Conservation (phyloP, 2,113 vertebrate species). For the Lathamus discolor region DNA sequence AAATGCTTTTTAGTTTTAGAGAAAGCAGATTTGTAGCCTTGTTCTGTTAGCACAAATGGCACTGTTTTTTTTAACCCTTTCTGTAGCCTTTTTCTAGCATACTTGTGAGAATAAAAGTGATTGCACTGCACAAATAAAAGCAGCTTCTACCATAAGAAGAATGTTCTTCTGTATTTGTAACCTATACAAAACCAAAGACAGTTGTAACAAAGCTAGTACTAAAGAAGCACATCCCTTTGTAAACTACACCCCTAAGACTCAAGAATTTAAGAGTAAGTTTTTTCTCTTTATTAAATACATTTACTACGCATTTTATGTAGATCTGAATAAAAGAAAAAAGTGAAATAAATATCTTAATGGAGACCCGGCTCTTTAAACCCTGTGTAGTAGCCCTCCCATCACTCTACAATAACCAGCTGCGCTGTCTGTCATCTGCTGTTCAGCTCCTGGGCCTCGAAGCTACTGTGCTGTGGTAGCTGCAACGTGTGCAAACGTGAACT, state of each 20-base stretch:
- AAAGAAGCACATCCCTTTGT: not conserved
- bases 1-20: not conserved
- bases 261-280: not conserved
- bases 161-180: not conserved
- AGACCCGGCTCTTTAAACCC: not conserved
- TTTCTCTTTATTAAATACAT: not conserved
- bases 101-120: not conserved
- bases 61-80: not conserved
- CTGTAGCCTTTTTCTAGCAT: not conserved
- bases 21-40: not conserved
- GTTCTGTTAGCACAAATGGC: not conserved
- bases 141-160: not conserved
- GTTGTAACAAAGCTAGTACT: not conserved
- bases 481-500: accelerated
- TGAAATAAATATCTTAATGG: not conserved
- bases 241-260: not conserved
- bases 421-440: not conserved
- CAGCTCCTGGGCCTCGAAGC: not conserved
- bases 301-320: not conserved
- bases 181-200: not conserved
- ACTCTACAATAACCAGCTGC: not conserved
- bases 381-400: not conserved
- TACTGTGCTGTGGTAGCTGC: not conserved
- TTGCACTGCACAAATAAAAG: not conserved
- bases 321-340: too few species aligned